Percentiles rank a stretch among this genome's conserved stretches.
These are phyloP conservation scores for Cryptocheilus praepositus DNA, from an alignment of 2,888 invertebrate genomes.

Conservation along the genomic window DNA sequence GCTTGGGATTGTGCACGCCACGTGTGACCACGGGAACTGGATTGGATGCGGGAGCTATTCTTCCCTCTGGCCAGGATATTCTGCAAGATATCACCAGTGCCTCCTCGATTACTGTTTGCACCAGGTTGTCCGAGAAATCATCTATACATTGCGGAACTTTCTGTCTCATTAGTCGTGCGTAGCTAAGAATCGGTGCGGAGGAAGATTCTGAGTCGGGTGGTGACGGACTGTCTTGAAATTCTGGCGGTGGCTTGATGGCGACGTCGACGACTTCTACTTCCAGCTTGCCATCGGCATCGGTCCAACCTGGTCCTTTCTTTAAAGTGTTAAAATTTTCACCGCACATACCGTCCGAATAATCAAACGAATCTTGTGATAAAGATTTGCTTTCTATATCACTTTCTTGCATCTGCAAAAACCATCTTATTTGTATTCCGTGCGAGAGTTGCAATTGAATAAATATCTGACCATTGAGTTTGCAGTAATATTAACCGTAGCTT, in stretches of 20 bases:
- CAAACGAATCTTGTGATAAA: conserved; percentile 87
- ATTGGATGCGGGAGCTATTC: conserved; percentile 58
- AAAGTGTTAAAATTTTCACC: conserved; percentile 89
- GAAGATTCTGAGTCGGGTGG: conserved; percentile 71
- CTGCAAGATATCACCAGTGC: conserved; percentile 75
- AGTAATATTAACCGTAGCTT: too few relatives aligned
- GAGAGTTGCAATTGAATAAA: too few relatives aligned
- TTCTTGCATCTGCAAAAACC: conserved; percentile 82
- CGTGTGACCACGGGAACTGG: conserved; percentile 54
- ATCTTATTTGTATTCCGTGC: neutral
- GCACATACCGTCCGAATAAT: conserved; percentile 87
- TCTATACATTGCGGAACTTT: conserved; percentile 68
- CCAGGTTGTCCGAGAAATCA: conserved; percentile 75
- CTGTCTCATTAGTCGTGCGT: conserved; percentile 49
- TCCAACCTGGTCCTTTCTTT: conserved; percentile 84
- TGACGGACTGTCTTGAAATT: conserved; percentile 84
- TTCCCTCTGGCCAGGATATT: conserved; percentile 72
- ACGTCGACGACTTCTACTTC: conserved; percentile 76
- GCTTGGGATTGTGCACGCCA: conserved; percentile 54
- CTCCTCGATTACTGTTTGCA: conserved; percentile 75
- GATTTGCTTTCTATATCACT: conserved; percentile 88
- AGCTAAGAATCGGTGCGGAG: conserved; percentile 63
- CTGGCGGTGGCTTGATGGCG: conserved; percentile 89
- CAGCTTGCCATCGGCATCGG: conserved; percentile 76
- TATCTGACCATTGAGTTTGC: neutral